phyloP scores from a whole-genome alignment of 2,113 vertebrate genomes.

The Periophthalmus modestus region DNA sequence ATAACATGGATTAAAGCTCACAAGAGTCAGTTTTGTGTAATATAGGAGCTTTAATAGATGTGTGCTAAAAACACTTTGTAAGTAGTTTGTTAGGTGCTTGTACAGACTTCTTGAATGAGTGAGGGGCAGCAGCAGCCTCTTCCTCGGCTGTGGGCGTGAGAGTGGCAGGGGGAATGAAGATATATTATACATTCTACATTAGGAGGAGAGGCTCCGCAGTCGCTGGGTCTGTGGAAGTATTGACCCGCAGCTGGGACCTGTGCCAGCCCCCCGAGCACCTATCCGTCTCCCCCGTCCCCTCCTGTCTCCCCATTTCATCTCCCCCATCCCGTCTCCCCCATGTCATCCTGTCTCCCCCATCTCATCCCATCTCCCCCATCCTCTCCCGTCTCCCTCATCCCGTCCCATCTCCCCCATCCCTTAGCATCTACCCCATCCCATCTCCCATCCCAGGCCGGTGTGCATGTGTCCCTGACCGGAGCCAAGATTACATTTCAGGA shows the following conservation, averaged over 20 bases:
- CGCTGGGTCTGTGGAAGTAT: conserved; percentile 72
- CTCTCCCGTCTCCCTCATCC: background rate
- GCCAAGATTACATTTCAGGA: conserved; percentile 33
- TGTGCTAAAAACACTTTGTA: too few relatives aligned
- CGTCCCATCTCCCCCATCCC: too few relatives aligned
- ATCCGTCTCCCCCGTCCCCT: conserved; percentile 26
- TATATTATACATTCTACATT: conserved; percentile 40
- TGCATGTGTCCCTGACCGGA: conserved; percentile 41
- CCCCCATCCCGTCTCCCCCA: too few relatives aligned
- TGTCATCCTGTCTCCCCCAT: too few relatives aligned
- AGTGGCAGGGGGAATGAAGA: conserved; percentile 60
- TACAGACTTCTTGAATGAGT: conserved; percentile 9
- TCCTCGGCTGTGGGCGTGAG: conserved; percentile 47
- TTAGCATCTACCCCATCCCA: too few relatives aligned
- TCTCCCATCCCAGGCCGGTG: background rate
- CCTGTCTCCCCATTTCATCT: too few relatives aligned
- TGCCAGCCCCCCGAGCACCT: conserved; percentile 65
- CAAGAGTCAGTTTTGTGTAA: too few relatives aligned
- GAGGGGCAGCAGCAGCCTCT: conserved; percentile 30
- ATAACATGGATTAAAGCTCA: too few relatives aligned
- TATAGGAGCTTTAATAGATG: too few relatives aligned
- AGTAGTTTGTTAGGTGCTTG: conserved; percentile 9
- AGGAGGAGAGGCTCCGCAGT: conserved; percentile 63
- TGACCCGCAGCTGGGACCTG: conserved; percentile 69
- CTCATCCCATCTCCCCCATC: conserved; percentile 21